A percentile compares a stretch with the other conserved stretches of the same genome.
Conservation (phyloP, 2,888 invertebrate species). For the Tetramorium bicarinatum region DNA sequence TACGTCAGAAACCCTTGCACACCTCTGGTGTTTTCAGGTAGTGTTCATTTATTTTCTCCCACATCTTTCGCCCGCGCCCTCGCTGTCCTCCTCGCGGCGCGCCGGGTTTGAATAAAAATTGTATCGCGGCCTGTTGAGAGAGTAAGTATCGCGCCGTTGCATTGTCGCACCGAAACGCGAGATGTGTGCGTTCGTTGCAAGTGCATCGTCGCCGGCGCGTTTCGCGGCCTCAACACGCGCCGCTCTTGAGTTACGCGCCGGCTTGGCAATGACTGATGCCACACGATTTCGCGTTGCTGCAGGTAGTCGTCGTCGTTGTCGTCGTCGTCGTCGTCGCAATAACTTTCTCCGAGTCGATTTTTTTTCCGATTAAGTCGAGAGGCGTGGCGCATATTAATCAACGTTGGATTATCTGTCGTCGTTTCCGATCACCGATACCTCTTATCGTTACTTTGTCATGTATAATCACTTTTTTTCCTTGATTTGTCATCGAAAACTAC, state of each 20-base stretch:
- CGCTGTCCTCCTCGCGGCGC: neutral
- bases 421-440: neutral
- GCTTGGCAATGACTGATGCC: slow-evolving; percentile 68
- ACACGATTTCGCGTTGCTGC: slow-evolving; percentile 57
- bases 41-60: neutral
- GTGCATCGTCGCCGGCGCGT: slow-evolving; percentile 49
- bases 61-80: neutral
- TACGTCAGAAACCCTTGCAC: neutral
- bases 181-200: slow-evolving; percentile 25
- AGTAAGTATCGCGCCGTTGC: slow-evolving; percentile 23
- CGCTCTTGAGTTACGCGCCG: slow-evolving; percentile 57
- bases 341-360: slow-evolving; percentile 13
- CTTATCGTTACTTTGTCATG: neutral
- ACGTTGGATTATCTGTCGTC: neutral
- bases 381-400: slow-evolving; percentile 6
- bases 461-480: neutral
- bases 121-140: slow-evolving; percentile 20
- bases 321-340: neutral
- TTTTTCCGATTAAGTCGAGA: slow-evolving; percentile 7
- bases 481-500: neutral
- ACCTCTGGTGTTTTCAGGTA: neutral
- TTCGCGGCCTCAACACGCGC: slow-evolving; percentile 54
- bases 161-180: slow-evolving; percentile 45
- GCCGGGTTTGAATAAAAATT: slow-evolving; percentile 39
- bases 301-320: slow-evolving; percentile 1